Base-by-base conservation (phyloP, 2,797 vertebrate species). In the Botia kubotai region DNA sequence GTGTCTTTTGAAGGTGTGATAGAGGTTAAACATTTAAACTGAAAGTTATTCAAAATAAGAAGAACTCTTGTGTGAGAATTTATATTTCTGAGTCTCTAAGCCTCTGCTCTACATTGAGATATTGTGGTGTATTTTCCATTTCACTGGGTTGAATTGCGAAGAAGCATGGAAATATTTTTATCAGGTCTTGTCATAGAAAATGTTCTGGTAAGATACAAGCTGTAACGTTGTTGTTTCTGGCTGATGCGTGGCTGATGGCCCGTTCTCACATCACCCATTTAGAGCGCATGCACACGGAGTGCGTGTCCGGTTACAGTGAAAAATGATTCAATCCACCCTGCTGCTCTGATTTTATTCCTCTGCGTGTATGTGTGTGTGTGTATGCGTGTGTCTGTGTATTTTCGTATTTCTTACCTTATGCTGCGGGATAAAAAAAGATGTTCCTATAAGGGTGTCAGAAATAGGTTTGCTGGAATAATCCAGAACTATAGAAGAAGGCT, bases 281-380 rank as follows among this genome's bases (percentile, higher is more conserved):
- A 33, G 14, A 23, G 13, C 8, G 10, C 48, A 39, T 69, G 19
- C 36, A 23, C 26, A 7, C 53, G 29, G 29, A 10, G 13, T 52
- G 23, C 67, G 62, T 72, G 77, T 79, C 68, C 77, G 11, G 68
- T 39, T 72, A 79, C 29, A 53, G 46, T 79, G 68, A 79, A 79
- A 72, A 79, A 79, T 79, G 57, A 71, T 63, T 79, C n/a, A 46
- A 79, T 71, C 23, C 68, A 39, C 66, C 36, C 57, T 63, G 57
- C 43, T 29, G 75, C 53, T 69, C n/a, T 58, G 36, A 60, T 77
- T 77, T 77, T 69, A 68, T 77, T 69, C 14, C 10, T 46, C 16
- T 36, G 3, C n/a, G 55, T 65, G 23, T 58, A 1, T 43, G 19
- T 48, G n/a, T 63, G 11, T 63, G 36, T 39, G 36, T 33, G 10